Evolutionary conservation across 2,888 invertebrate species (phyloP), one percentile per base, ranked within the genome.

Genomic region (Oxytorus armatus): DNA sequence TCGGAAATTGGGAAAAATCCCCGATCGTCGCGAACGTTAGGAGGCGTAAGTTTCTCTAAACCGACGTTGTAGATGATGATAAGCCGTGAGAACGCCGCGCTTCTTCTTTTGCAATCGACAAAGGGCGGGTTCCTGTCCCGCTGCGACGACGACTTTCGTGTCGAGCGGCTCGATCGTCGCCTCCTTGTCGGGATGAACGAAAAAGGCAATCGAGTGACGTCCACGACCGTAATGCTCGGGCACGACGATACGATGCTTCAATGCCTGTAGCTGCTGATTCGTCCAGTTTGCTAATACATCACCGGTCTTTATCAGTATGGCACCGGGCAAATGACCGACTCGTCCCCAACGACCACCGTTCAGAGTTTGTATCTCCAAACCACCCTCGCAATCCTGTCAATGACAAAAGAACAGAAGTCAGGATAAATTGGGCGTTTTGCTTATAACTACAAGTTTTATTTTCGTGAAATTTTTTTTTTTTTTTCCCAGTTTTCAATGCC

Each of bases 251-350:
- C 96, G 95, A 90, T 96, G 96, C 90, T 94, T 93, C 88, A 96
- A 93, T 69, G 96, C 96, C 18, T 95, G 94, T 75, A 96, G 93
- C 66, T 94, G 92, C 82, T 95, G 95, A 65, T 94, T 93, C 3
- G 96, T 96, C 96, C 96, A 96, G 53, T 94, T 93, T 18, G 96
- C 95, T 72, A 97, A 92, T 66, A 96, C 93, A 88, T 96, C 95
- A 16, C 96, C 96, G 23, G 95, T 93, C 88, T 96, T 96, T 33
- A 97, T 93, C 55, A 97, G 92, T 84, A 96, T 95, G 25, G 96
- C 95, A 33, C 95, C 96, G 0, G 96, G 95, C 65, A 96, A 93
- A 86, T 96, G 96, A 0, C 95, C 95, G 1, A 96, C 96, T 42
- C 95, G 93, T 85, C 95, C 93, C 95, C 96, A 97, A 84, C 95